These are phyloP conservation scores for Whitmania pigra DNA, from an alignment of 1,140 invertebrate species.

Conservation along the genomic window DNA sequence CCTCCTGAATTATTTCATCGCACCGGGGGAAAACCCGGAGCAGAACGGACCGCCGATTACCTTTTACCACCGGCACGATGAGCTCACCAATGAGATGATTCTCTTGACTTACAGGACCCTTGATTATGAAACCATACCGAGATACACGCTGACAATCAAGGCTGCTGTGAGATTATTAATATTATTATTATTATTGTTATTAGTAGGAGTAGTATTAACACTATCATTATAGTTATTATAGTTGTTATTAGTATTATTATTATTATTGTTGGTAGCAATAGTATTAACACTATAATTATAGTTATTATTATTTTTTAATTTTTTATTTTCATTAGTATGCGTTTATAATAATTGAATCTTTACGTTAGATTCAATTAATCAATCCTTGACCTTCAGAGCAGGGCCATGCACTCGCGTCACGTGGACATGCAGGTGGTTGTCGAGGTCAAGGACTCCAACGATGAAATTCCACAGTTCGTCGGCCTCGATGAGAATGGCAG, in stretches of 20 bases:
- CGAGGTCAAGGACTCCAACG: slow-evolving; percentile 70
- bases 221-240: too few relatives aligned
- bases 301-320: too few relatives aligned
- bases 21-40: slow-evolving; percentile 48
- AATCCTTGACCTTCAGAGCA: too few relatives aligned
- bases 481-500: slow-evolving; percentile 77
- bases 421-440: slow-evolving; percentile 51
- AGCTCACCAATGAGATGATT: slow-evolving; percentile 20
- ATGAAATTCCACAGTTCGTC: slow-evolving; percentile 78
- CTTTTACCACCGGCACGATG: slow-evolving; percentile 9
- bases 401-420: background rate
- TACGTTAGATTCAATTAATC: too few relatives aligned
- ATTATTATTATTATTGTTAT: too few relatives aligned
- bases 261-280: too few relatives aligned
- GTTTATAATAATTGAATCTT: too few relatives aligned
- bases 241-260: too few relatives aligned
- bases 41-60: slow-evolving; percentile 12
- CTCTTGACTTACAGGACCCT: slow-evolving; percentile 81
- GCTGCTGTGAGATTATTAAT: slow-evolving; percentile 58
- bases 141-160: slow-evolving; percentile 86
- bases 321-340: too few relatives aligned
- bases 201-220: too few relatives aligned
- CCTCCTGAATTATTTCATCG: slow-evolving; percentile 69
- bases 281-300: too few relatives aligned
- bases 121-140: slow-evolving; percentile 85